Percentiles rank a stretch among this genome's conserved stretches.
Conservation (phyloP, 2,797 vertebrate species). For the Tauraco hartlaubi region DNA sequence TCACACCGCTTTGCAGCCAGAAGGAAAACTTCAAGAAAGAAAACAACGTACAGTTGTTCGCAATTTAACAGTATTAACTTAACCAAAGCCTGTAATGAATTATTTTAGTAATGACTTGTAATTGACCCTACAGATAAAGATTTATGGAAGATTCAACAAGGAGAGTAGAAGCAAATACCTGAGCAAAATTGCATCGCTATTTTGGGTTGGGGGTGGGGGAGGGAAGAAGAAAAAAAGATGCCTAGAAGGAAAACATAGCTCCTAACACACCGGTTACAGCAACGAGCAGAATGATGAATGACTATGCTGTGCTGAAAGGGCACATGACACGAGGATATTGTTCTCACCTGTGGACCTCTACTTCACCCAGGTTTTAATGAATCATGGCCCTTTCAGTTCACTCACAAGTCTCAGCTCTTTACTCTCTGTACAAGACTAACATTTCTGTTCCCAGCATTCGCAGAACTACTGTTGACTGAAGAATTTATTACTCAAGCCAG, state of each 20-base stretch:
- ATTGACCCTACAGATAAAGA: conserved; percentile 6
- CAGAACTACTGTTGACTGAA: conserved; percentile 54
- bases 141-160: background rate
- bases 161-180: conserved; percentile 21
- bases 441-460: conserved; percentile 42
- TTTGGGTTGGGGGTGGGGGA: background rate
- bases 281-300: conserved; percentile 47
- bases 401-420: conserved; percentile 47
- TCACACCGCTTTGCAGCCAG: background rate
- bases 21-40: background rate
- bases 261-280: conserved; percentile 36
- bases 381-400: conserved; percentile 22
- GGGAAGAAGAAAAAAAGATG: background rate
- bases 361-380: conserved; percentile 13
- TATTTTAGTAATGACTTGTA: conserved; percentile 38
- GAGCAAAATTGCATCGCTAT: conserved; percentile 43
- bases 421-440: conserved; percentile 21
- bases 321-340: conserved; percentile 49
- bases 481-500: conserved; percentile 62
- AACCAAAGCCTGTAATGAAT: background rate
- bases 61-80: background rate
- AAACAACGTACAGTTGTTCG: background rate
- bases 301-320: conserved; percentile 11
- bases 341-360: conserved; percentile 31
- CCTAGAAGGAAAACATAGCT: conserved; percentile 52